Conservation (phyloP, 2,888 invertebrate genomes). For the Drosophila acutilabella region DNA sequence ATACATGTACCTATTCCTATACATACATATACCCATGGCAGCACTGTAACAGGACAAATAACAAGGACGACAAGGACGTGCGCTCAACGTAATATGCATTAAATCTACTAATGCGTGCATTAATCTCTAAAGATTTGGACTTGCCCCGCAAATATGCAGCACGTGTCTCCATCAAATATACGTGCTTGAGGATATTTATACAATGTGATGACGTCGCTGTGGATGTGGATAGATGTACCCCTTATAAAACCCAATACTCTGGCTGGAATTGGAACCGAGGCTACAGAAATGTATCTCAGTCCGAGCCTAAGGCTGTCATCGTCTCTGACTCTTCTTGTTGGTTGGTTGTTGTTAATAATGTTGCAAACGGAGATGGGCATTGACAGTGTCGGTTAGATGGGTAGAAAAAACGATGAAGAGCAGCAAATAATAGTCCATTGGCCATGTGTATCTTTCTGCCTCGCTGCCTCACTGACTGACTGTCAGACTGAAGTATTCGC, state of each 20-base stretch:
- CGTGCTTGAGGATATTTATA: constrained; percentile 83
- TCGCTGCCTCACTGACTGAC: constrained; percentile 16
- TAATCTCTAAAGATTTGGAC: constrained; percentile 82
- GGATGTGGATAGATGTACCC: constrained; percentile 40
- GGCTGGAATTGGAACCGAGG: constrained; percentile 2
- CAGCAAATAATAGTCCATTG: constrained; percentile 68
- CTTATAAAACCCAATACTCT: constrained; percentile 22
- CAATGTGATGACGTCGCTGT: constrained; percentile 73
- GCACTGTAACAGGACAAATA: not conserved
- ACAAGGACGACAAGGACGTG: constrained; percentile 35
- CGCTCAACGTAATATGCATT: constrained; percentile 81
- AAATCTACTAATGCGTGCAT: constrained; percentile 85
- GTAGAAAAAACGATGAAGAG: not conserved
- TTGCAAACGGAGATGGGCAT: constrained; percentile 44
- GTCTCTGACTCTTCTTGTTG: not conserved
- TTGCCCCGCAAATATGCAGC: constrained; percentile 76
- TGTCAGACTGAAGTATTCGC: constrained; percentile 33
- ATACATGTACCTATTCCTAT: too few relatives aligned
- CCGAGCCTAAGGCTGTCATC: constrained; percentile 28
- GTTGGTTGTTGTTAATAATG: constrained; percentile 74
- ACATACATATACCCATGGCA: too few relatives aligned
- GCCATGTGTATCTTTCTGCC: constrained; percentile 67
- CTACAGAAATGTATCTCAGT: constrained; percentile 13
- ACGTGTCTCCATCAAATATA: constrained; percentile 78
- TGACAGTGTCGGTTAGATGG: constrained; percentile 30